phyloP scores from a whole-genome alignment of 2,113 vertebrate species.

The Peucedramus taeniatus region DNA sequence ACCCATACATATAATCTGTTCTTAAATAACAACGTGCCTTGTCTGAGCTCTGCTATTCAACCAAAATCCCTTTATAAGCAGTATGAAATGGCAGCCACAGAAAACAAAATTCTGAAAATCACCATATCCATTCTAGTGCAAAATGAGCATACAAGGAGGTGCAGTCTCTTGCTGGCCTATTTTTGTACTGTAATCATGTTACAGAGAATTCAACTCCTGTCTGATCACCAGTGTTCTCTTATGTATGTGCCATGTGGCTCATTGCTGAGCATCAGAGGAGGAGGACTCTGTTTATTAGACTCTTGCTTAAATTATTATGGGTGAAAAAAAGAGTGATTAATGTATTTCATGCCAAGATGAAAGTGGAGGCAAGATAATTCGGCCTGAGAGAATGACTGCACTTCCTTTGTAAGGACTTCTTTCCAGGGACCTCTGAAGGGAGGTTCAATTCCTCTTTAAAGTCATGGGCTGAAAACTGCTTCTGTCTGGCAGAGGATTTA shows the following conservation, averaged over 20 bases:
- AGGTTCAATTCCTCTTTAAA: constrained; percentile 1
- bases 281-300: not conserved
- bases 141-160: not conserved
- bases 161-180: not conserved
- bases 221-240: not conserved
- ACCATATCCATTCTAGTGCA: not conserved
- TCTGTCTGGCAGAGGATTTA: not conserved
- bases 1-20: not conserved
- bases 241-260: not conserved
- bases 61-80: not conserved
- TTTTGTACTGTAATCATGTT: constrained; percentile 6
- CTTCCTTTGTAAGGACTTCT: not conserved
- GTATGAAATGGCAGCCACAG: not conserved
- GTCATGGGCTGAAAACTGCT: not conserved
- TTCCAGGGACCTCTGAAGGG: not conserved
- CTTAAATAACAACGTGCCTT: not conserved
- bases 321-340: not conserved
- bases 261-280: not conserved
- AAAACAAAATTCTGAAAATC: not conserved
- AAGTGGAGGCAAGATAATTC: not conserved
- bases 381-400: not conserved
- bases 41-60: not conserved
- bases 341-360: constrained; percentile 2
- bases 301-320: not conserved
- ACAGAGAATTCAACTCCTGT: not conserved